Conservation (phyloP, 2,113 vertebrate genomes). For the Gadus macrocephalus region DNA sequence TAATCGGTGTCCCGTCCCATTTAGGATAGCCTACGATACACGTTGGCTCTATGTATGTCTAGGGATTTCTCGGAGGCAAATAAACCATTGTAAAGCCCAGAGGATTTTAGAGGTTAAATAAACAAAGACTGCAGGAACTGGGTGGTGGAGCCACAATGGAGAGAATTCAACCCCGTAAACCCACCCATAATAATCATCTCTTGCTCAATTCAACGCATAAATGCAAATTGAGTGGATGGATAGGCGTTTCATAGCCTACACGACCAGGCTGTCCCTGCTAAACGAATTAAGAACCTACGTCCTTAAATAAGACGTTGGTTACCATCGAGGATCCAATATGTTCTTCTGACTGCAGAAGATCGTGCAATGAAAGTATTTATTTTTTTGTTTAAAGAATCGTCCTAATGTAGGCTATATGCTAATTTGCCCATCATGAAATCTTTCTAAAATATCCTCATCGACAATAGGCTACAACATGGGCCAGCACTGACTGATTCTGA, state of each 20-base stretch:
- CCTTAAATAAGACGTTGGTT: background rate
- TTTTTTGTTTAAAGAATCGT: constrained; percentile 35
- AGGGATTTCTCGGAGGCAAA: constrained; percentile 50
- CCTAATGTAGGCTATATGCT: too few species aligned
- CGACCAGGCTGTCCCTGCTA: constrained; percentile 31
- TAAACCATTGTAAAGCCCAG: constrained; percentile 75
- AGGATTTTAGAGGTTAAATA: constrained; percentile 87
- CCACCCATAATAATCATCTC: constrained; percentile 39
- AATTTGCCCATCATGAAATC: too few species aligned
- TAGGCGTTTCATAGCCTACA: too few species aligned
- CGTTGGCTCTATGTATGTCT: constrained; percentile 45
- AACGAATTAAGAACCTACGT: constrained; percentile 65
- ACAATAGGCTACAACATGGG: too few species aligned
- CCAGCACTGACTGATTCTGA: too few species aligned
- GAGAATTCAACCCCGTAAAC: constrained; percentile 80
- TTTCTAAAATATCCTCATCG: too few species aligned
- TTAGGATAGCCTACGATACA: constrained; percentile 34
- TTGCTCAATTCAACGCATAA: too few species aligned
- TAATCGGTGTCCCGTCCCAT: background rate
- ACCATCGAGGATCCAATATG: constrained; percentile 40
- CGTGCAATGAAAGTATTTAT: constrained; percentile 16
- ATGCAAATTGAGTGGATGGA: too few species aligned
- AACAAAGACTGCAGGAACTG: constrained; percentile 89
- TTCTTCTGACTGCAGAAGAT: constrained; percentile 40
- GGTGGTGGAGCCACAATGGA: constrained; percentile 86